Evolutionary conservation across 2,797 vertebrate species (phyloP).

Genomic region (Netta rufina): DNA sequence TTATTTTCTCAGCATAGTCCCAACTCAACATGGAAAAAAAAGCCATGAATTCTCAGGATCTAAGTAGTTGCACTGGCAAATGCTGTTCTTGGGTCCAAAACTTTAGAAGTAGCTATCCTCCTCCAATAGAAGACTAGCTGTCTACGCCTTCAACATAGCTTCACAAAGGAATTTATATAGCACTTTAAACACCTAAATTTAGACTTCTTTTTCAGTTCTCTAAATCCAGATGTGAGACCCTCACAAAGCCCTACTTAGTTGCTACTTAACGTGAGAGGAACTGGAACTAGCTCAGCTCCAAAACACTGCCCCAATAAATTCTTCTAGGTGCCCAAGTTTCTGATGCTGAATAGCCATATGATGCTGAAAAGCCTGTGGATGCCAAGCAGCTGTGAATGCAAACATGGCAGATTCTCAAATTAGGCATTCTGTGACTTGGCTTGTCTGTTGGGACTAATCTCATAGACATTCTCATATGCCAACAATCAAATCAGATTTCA

Average conservation of each 20-base stretch:
- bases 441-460: not conserved
- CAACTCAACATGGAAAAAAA: not conserved
- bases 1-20: not conserved
- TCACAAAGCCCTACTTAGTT: slow-evolving; percentile 36
- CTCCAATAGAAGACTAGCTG: not conserved
- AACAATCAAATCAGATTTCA: not conserved
- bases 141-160: not conserved
- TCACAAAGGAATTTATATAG: not conserved
- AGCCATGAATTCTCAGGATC: not conserved
- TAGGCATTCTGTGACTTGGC: not conserved
- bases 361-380: not conserved
- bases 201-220: not conserved
- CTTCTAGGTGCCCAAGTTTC: not conserved
- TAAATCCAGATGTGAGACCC: slow-evolving; percentile 30
- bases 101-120: not conserved
- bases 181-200: slow-evolving; percentile 27
- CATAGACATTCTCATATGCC: not conserved
- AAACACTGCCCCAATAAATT: not conserved
- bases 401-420: not conserved
- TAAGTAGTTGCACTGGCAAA: not conserved
- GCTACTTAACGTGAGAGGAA: slow-evolving; percentile 2
- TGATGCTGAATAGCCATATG: not conserved
- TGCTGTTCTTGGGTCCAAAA: not conserved
- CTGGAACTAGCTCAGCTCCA: not conserved
- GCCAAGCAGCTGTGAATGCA: not conserved